Base-by-base conservation (phyloP, 2,888 invertebrate genomes). In the Hedya salicella region DNA sequence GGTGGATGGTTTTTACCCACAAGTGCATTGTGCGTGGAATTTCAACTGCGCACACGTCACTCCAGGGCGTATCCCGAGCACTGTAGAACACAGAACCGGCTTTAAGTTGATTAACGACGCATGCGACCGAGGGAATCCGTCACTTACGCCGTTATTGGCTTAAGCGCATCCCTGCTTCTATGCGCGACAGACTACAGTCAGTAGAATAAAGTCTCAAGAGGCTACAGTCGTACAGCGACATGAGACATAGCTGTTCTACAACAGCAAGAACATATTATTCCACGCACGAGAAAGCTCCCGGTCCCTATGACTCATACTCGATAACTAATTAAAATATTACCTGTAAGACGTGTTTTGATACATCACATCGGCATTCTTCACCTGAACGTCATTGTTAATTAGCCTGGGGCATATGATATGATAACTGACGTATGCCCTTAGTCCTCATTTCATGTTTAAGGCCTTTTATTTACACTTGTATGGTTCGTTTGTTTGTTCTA, bases 321-420 rank as follows among this genome's bases (percentile, higher is more conserved):
- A 73, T 74, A 70, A 66, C 72, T 77, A 81, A 82, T 83, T 81
- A 83, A 80, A 80, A 78, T 80, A 77, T 81, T 75, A 74, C 77
- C 78, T 69, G 77, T 68, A 69, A 68, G 75, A 75, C 78, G 70
- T 71, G 75, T 71, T 74, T 68, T 48, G 70, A 67, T 62, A 62
- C 42, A 25, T 61, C 17, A 17, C 44, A 14, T 50, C 59, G 39
- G 17, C 57, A 64, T 65, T 59, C 65, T 59, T 65, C 17, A 39
- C 25, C 1, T 17, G 14, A 60, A 40, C 39, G 40, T 60, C 53
- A 46, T 60, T 21, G n/a, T 64, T 6, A 39, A 30, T 48, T 56
- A 19, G 9, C n/a, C 19, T 53, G 19, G 21, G 6, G 3, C 19
- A n/a, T 39, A 39, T 4, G 14, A 4, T 39, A 17, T 39, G 19